These are phyloP conservation scores for Cartodere bifasciata DNA, from an alignment of 2,888 invertebrate species.

Conservation along the genomic window DNA sequence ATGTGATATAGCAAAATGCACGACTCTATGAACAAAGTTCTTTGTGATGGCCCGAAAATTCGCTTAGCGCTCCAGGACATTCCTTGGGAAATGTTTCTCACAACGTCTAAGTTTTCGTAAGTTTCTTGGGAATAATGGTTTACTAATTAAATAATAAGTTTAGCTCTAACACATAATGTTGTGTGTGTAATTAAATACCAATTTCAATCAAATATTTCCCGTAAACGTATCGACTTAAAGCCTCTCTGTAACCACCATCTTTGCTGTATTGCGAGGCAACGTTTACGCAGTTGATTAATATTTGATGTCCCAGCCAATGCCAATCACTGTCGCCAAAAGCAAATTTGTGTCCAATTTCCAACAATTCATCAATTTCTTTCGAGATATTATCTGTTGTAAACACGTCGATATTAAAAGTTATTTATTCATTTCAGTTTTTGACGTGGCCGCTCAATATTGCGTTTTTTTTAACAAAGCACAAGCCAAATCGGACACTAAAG, in stretches of 20 bases:
- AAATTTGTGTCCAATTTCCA: conserved; percentile 35
- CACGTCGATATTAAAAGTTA: too few relatives aligned
- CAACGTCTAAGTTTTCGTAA: conserved; percentile 21
- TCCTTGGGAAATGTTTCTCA: conserved; percentile 23
- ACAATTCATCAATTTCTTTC: conserved; percentile 32
- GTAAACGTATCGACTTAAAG: conserved; percentile 39
- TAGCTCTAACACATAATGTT: too few relatives aligned
- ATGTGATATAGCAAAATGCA: conserved; percentile 37
- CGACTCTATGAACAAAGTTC: conserved; percentile 36
- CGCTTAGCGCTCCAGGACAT: conserved; percentile 31
- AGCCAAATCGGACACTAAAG: too few relatives aligned
- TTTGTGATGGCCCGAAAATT: conserved; percentile 19
- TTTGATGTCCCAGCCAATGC: conserved; percentile 45
- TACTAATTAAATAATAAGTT: too few relatives aligned
- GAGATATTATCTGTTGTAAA: too few relatives aligned
- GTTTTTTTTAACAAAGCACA: too few relatives aligned
- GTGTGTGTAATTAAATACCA: too few relatives aligned
- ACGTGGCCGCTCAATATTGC: too few relatives aligned
- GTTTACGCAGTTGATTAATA: conserved; percentile 37
- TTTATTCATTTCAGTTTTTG: too few relatives aligned
- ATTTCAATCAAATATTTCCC: conserved; percentile 42
- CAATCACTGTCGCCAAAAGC: conserved; percentile 29
- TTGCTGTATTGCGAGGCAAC: conserved; percentile 34
- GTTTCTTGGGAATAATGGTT: too few relatives aligned
- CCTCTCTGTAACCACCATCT: conserved; percentile 40